Evolutionary conservation across 35 echinoderm and acorn worm genomes (phyloP), one percentile per base, ranked within the genome.

Genomic region (Strongylocentrotus purpuratus): DNA sequence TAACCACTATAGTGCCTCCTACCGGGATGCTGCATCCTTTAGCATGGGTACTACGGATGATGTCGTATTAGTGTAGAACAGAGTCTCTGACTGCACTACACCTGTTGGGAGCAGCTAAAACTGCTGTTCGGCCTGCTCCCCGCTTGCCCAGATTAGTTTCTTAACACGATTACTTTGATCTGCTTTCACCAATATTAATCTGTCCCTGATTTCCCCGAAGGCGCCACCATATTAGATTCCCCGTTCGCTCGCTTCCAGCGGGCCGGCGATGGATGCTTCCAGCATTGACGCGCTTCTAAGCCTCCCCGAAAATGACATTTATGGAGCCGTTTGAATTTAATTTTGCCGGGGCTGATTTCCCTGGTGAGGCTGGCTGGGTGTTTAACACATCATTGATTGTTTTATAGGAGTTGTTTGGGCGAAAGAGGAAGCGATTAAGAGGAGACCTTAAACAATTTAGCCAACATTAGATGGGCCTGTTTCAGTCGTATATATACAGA

Each of bases 281-380:
- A 58, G 91, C 33, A 32, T 93, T 58, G 91, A 93, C n/a, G 91
- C 91, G 50, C 91, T 93, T 58, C 31, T 93, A 93, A 93, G 48
- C 91, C 91, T 46, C 87, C 32, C 87, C 46, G 91, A 93, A 93
- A 48, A 93, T 93, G 91, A 93, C 91, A 93, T 93, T 93, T 93
- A 93, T 93, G 91, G 91, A 93, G 91, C 91, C 91, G n/a, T 58
- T 93, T 93, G 91, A 93, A 93, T 48, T 93, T 93, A 93, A 93
- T 93, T 93, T 93, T 93, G 50, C 13, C 91, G 45, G 2, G 33
- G 91, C 91, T 93, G 91, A 93, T 93, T 93, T 93, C 91, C 91
- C 91, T 6, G 48, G 45, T 17, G 87, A 89, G 46, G 25, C 11
- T 25, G 91, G 91, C 48, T 55, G 47, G 48, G 48, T 93, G 91